phyloP scores from a whole-genome alignment of 2,888 invertebrate genomes.

The Ochropleura leucogaster region DNA sequence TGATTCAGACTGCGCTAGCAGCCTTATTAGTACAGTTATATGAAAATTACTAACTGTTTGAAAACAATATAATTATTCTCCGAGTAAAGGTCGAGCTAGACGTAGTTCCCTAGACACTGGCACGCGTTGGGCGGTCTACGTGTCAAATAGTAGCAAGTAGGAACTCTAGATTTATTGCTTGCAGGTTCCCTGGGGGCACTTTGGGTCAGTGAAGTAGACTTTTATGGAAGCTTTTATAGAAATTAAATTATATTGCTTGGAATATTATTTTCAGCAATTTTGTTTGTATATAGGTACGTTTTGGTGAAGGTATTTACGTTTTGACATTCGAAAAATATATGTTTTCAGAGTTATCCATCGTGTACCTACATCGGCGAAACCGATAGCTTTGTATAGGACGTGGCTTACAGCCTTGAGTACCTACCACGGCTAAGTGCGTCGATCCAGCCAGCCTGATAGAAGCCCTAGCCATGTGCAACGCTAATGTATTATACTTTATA shows the following conservation, averaged over 20 bases:
- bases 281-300: neutral
- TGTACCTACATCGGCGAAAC: neutral
- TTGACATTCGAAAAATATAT: neutral
- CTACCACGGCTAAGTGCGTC: slow-evolving; percentile 38
- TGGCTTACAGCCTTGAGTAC: slow-evolving; percentile 17
- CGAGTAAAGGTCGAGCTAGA: slow-evolving; percentile 18
- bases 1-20: neutral
- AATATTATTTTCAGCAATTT: neutral
- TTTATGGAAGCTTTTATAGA: slow-evolving; percentile 10
- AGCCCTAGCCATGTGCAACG: slow-evolving; percentile 41
- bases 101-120: slow-evolving; percentile 34
- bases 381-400: neutral
- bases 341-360: no score
- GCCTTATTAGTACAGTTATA: neutral
- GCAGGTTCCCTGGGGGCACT: slow-evolving; percentile 3
- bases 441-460: slow-evolving; percentile 28
- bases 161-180: slow-evolving; percentile 44
- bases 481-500: slow-evolving; percentile 54
- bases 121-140: slow-evolving; percentile 18
- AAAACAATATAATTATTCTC: slow-evolving; percentile 33
- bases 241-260: slow-evolving; percentile 4
- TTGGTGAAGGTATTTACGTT: neutral
- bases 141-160: slow-evolving; percentile 35
- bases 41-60: slow-evolving; percentile 15
- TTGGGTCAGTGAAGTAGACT: neutral